Conservation (phyloP, 1,140 invertebrate species). For the Medauroidea extradentata region DNA sequence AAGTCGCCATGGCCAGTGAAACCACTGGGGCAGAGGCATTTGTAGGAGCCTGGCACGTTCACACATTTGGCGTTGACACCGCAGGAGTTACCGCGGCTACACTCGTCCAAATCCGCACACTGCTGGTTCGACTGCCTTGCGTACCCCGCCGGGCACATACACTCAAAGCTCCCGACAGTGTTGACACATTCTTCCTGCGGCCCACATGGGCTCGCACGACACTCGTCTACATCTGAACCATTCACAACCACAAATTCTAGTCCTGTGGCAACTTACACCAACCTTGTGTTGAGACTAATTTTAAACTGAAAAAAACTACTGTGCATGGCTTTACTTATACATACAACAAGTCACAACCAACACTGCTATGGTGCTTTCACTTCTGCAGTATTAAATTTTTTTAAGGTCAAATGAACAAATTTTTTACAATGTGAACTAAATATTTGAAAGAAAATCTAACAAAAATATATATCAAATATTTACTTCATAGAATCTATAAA, state of each 20-base stretch:
- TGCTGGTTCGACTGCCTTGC: slow-evolving; percentile 45
- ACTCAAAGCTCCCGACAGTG: slow-evolving; percentile 66
- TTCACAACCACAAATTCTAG: background rate
- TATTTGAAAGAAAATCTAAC: no score
- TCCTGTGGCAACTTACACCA: background rate
- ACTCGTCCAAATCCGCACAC: slow-evolving; percentile 64
- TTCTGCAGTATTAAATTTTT: no score
- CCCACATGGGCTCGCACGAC: slow-evolving; percentile 54
- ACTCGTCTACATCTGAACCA: slow-evolving; percentile 51
- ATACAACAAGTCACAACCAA: no score
- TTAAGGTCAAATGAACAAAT: no score
- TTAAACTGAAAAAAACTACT: no score
- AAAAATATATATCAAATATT: no score
- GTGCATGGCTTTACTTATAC: no score
- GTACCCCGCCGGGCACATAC: slow-evolving; percentile 69
- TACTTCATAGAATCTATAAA: no score
- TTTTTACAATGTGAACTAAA: no score
- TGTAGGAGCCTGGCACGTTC: slow-evolving; percentile 44
- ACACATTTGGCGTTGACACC: slow-evolving; percentile 44
- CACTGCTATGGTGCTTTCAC: no score
- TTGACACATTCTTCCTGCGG: slow-evolving; percentile 68
- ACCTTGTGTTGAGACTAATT: no score
- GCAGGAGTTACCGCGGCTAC: slow-evolving; percentile 41
- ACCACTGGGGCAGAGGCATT: slow-evolving; percentile 43
- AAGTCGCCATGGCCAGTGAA: slow-evolving; percentile 56